Evolutionary conservation across 2,797 vertebrate species (phyloP).

Genomic region (Enteromius treurensis): DNA sequence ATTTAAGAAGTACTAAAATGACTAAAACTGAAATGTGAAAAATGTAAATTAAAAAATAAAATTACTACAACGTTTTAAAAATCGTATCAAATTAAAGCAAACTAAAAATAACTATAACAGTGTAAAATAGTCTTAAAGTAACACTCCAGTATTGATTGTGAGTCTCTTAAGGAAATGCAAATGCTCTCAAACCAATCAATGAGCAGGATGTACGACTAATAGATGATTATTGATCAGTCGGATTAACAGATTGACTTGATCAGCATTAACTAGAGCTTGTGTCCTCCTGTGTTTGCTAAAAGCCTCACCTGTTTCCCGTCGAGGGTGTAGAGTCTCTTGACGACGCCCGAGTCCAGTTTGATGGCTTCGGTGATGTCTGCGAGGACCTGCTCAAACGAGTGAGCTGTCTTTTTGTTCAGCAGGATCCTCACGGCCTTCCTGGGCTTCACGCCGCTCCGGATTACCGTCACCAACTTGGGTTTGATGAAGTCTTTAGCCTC

Average conservation of each 20-base stretch:
- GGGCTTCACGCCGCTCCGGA: constrained; percentile 94
- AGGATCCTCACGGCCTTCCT: constrained; percentile 95
- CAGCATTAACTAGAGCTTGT: background rate
- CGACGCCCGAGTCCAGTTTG: constrained; percentile 94
- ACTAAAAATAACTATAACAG: background rate
- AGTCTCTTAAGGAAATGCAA: background rate
- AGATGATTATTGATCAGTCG: constrained; percentile 1
- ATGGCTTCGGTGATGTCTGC: constrained; percentile 98
- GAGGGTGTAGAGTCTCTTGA: constrained; percentile 94
- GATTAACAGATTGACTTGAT: background rate
- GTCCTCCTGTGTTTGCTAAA: background rate
- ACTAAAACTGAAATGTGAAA: background rate
- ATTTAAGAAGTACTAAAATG: background rate
- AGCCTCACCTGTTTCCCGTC: constrained; percentile 90
- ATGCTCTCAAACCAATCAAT: background rate
- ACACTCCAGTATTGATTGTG: background rate
- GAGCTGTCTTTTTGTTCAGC: constrained; percentile 97
- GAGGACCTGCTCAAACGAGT: constrained; percentile 95
- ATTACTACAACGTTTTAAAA: background rate
- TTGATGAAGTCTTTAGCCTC: constrained; percentile 96
- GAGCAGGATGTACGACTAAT: background rate
- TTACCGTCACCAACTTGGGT: constrained; percentile 97
- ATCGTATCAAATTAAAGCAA: too few species aligned
- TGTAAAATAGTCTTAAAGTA: background rate
- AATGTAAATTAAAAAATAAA: background rate